phyloP scores from a whole-genome alignment of 2,888 invertebrate species.

The Morpho helenor region DNA sequence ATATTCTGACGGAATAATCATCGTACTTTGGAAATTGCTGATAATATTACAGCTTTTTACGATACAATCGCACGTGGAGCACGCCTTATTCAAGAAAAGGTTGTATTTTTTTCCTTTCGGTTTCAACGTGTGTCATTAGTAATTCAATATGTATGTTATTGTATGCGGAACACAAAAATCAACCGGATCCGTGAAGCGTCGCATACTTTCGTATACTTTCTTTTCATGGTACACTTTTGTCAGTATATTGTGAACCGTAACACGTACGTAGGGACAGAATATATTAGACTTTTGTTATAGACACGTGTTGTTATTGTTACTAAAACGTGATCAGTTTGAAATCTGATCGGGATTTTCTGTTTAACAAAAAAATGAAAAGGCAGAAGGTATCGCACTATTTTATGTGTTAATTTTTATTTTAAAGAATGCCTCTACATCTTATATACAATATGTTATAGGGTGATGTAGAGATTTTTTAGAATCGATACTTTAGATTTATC shows the following conservation, averaged over 20 bases:
- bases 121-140: slow-evolving; percentile 7
- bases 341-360: neutral
- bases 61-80: too few species aligned
- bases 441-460: too few species aligned
- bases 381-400: too few species aligned
- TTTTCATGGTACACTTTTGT: slow-evolving; percentile 16
- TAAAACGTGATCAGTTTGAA: neutral
- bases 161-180: slow-evolving; percentile 17
- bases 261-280: slow-evolving; percentile 5
- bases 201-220: slow-evolving; percentile 23
- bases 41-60: too few species aligned
- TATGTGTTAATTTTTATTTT: too few species aligned
- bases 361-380: too few species aligned
- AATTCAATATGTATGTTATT: slow-evolving; percentile 1
- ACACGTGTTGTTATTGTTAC: neutral
- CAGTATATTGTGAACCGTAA: slow-evolving; percentile 9
- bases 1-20: too few species aligned
- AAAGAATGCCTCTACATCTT: too few species aligned
- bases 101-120: neutral
- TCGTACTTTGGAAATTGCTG: too few species aligned
- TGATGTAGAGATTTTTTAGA: too few species aligned
- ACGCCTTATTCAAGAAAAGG: too few species aligned
- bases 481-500: too few species aligned
- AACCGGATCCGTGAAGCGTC: slow-evolving; percentile 14
- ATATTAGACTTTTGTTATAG: slow-evolving; percentile 4